Conservation (phyloP, 2,797 vertebrate genomes). For the Carcharodon carcharias region DNA sequence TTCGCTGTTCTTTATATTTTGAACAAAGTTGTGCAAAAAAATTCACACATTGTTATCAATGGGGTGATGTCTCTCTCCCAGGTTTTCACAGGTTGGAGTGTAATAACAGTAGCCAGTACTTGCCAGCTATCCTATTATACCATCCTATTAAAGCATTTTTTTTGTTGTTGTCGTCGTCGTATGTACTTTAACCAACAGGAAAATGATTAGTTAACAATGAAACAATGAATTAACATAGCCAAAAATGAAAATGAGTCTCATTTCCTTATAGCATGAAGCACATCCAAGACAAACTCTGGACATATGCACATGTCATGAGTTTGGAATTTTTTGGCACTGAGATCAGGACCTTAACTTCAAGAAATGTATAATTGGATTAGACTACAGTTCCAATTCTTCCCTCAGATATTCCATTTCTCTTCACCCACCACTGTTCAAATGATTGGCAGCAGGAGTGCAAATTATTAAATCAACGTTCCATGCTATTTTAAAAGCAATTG, state of each 20-base stretch:
- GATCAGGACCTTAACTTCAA: not conserved
- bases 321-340: conserved; percentile 8
- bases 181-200: not conserved
- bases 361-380: conserved; percentile 8
- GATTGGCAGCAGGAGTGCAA: conserved; percentile 3
- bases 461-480: conserved; percentile 20
- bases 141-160: not conserved
- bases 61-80: not conserved
- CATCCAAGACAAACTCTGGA: not conserved
- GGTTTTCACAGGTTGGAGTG: not conserved
- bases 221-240: not conserved
- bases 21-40: not conserved
- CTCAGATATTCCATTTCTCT: not conserved
- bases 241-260: not conserved
- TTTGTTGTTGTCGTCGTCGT: not conserved
- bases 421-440: not conserved
- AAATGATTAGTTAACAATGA: not conserved
- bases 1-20: not conserved
- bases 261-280: not conserved
- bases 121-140: not conserved
- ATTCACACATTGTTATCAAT: not conserved
- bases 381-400: not conserved
- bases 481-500: not conserved
- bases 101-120: not conserved
- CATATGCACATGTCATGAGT: not conserved